Evolutionary conservation across 2,797 vertebrate species (phyloP).

Genomic region (Fundulus diaphanus): DNA sequence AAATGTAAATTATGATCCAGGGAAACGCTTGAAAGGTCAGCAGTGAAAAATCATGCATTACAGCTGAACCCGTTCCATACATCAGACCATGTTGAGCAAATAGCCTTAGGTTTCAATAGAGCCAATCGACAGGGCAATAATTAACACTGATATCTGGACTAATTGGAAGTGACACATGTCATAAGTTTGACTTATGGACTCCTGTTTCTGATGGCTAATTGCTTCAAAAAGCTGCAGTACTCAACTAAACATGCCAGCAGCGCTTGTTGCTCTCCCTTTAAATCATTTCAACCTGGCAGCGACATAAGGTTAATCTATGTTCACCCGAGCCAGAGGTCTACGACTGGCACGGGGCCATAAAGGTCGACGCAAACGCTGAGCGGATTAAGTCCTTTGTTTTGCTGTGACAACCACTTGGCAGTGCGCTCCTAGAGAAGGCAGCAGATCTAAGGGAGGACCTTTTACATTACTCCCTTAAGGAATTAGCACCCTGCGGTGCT

Average conservation of each 20-base stretch:
- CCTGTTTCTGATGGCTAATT: constrained; percentile 31
- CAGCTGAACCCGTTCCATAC: constrained; percentile 19
- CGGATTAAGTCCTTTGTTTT: constrained; percentile 71
- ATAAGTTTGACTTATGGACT: constrained; percentile 78
- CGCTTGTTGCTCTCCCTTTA: constrained; percentile 7
- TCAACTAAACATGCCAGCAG: constrained; percentile 15
- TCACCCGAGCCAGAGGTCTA: constrained; percentile 45
- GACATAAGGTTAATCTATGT: constrained; percentile 38
- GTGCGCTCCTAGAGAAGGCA: constrained; percentile 5
- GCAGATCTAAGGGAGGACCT: constrained; percentile 15
- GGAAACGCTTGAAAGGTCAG: constrained; percentile 20
- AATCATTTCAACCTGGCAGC: constrained; percentile 29
- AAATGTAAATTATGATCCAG: background rate
- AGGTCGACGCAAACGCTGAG: constrained; percentile 49
- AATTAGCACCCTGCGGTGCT: constrained; percentile 9
- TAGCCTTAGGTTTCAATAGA: constrained; percentile 55
- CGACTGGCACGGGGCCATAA: constrained; percentile 9
- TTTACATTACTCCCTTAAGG: constrained; percentile 10
- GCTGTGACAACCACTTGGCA: constrained; percentile 43
- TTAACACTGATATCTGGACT: constrained; percentile 73
- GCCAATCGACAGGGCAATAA: constrained; percentile 75
- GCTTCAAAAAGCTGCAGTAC: constrained; percentile 28
- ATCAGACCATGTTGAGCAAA: constrained; percentile 60
- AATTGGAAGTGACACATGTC: constrained; percentile 84
- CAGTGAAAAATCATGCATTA: background rate